phyloP scores from a whole-genome alignment of 1,140 invertebrate genomes.

The Bombus cullumanus region DNA sequence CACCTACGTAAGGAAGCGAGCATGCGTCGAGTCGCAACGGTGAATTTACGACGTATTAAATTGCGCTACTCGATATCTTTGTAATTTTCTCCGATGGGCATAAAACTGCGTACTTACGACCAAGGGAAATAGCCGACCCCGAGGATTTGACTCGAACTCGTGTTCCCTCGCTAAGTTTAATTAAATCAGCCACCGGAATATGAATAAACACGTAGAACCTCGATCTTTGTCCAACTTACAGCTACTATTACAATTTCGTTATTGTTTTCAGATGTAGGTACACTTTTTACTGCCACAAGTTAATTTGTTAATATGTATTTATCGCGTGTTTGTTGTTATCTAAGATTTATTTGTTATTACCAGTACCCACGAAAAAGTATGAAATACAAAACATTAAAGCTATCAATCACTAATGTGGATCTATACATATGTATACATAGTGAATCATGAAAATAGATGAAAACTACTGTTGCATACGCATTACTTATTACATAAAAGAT shows the following conservation, averaged over 20 bases:
- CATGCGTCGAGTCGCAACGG: slow-evolving; percentile 23
- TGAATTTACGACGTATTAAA: slow-evolving; percentile 54
- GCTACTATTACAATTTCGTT: neutral
- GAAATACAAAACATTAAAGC: no score
- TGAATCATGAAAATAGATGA: no score
- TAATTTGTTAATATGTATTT: no score
- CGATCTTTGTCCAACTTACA: neutral
- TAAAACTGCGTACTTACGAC: slow-evolving; percentile 44
- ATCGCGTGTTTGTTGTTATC: no score
- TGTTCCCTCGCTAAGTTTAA: neutral
- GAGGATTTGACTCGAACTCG: neutral
- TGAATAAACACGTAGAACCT: neutral
- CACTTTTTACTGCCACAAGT: no score
- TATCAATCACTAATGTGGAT: no score
- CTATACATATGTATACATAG: no score
- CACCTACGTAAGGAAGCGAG: slow-evolving; percentile 47
- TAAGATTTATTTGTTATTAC: no score
- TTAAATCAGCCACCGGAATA: slow-evolving; percentile 1
- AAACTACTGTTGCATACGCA: no score
- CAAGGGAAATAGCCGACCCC: neutral
- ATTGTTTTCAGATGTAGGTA: neutral
- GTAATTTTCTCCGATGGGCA: slow-evolving; percentile 45
- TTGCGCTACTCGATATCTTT: slow-evolving; percentile 52
- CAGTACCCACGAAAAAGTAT: no score
- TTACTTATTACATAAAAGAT: no score